Conservation (phyloP, 1,140 invertebrate genomes). For the Leptoteleia sp. region DNA sequence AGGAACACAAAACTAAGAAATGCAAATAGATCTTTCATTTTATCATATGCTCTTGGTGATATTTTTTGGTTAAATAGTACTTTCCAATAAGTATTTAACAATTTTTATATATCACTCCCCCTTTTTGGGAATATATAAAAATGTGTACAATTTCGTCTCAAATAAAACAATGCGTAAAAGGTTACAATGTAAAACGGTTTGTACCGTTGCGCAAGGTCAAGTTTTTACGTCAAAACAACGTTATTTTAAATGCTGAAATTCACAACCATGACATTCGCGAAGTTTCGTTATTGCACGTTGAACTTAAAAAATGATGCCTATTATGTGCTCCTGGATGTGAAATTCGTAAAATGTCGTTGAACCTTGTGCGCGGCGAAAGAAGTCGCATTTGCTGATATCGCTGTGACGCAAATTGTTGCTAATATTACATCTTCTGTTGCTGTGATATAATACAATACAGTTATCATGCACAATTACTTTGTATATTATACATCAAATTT, state of each 20-base stretch:
- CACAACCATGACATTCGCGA: constrained; percentile 13
- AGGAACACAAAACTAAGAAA: too few species aligned
- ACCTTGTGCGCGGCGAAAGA: constrained; percentile 1
- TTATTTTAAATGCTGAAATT: constrained; percentile 34
- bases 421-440: constrained; percentile 40
- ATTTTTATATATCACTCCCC: too few species aligned
- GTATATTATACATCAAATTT: constrained; percentile 46
- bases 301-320: too few species aligned
- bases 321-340: constrained; percentile 2
- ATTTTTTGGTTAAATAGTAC: too few species aligned
- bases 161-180: too few species aligned
- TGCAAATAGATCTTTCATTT: too few species aligned
- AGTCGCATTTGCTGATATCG: constrained; percentile 38
- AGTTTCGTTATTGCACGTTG: constrained; percentile 11
- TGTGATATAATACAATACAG: constrained; percentile 58
- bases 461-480: constrained; percentile 58
- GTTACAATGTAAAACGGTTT: too few species aligned
- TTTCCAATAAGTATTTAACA: too few species aligned
- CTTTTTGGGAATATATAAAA: too few species aligned
- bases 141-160: too few species aligned
- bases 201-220: background rate
- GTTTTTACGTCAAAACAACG: constrained; percentile 22
- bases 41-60: too few species aligned
- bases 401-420: constrained; percentile 18
- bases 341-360: constrained; percentile 7